Evolutionary conservation across 2,113 vertebrate genomes (phyloP).

Genomic region (Gobio gobio): DNA sequence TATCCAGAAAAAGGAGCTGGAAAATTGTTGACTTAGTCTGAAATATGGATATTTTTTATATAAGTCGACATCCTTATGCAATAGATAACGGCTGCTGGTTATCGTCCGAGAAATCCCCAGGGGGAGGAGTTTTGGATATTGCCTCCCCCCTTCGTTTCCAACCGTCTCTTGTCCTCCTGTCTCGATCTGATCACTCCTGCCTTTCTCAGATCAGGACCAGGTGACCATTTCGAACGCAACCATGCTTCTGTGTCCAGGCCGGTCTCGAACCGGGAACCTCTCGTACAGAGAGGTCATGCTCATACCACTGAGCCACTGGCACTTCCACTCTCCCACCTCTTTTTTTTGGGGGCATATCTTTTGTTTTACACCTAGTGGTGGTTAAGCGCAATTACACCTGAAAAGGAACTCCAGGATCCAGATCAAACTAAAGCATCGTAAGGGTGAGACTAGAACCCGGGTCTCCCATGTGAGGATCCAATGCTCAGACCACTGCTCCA

Average conservation of each 20-base stretch:
- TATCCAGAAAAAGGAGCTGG: not conserved
- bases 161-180: not conserved
- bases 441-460: accelerated
- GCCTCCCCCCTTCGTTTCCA: not conserved
- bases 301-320: not conserved
- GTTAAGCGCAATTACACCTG: too few relatives aligned
- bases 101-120: not conserved
- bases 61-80: accelerated
- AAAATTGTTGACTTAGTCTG: not conserved
- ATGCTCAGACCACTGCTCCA: not conserved
- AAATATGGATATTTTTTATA: not conserved
- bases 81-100: not conserved
- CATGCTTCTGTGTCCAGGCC: not conserved
- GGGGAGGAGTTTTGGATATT: not conserved
- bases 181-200: accelerated
- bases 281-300: accelerated
- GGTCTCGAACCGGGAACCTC: not conserved
- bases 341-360: not conserved
- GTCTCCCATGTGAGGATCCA: accelerated
- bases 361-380: not conserved
- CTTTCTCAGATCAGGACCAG: not conserved
- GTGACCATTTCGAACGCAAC: not conserved
- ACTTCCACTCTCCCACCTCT: not conserved
- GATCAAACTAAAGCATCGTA: too few relatives aligned
- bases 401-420: too few relatives aligned